Conservation (phyloP, 2,113 vertebrate genomes). For the Brienomyrus brachyistius region DNA sequence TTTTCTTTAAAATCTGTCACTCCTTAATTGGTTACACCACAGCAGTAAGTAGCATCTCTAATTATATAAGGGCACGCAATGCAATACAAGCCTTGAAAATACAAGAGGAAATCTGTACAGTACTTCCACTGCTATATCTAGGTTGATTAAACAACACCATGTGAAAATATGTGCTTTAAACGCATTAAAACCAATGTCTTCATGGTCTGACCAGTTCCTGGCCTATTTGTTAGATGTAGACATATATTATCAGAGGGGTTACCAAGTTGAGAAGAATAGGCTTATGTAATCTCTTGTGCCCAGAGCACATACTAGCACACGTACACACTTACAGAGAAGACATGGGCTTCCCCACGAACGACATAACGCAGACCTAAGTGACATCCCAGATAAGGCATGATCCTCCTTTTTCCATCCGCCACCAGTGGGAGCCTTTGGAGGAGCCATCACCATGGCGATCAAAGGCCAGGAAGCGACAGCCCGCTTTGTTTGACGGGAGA, state of each 20-base stretch:
- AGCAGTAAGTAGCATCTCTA: neutral
- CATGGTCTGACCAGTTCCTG: neutral
- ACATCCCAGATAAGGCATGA: neutral
- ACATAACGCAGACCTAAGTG: neutral
- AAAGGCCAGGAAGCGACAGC: constrained; percentile 1
- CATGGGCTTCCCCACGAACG: neutral
- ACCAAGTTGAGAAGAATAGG: neutral
- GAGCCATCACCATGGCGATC: neutral
- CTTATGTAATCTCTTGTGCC: neutral
- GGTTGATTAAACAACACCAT: neutral
- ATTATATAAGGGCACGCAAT: neutral
- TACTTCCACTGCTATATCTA: neutral
- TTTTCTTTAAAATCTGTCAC: neutral
- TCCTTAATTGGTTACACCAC: neutral
- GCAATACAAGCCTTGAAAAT: neutral
- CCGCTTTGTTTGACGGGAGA: neutral
- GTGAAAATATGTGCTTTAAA: neutral
- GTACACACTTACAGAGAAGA: neutral
- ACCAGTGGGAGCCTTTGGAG: neutral
- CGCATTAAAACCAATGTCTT: neutral
- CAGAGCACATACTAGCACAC: neutral
- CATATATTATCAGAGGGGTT: neutral
- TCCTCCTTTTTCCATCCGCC: neutral
- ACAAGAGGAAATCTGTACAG: neutral
- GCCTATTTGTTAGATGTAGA: neutral